Percentiles rank a stretch among this genome's conserved stretches.
Evolutionary conservation across 1,140 invertebrate species (phyloP).

Genomic region (Battus philenor): DNA sequence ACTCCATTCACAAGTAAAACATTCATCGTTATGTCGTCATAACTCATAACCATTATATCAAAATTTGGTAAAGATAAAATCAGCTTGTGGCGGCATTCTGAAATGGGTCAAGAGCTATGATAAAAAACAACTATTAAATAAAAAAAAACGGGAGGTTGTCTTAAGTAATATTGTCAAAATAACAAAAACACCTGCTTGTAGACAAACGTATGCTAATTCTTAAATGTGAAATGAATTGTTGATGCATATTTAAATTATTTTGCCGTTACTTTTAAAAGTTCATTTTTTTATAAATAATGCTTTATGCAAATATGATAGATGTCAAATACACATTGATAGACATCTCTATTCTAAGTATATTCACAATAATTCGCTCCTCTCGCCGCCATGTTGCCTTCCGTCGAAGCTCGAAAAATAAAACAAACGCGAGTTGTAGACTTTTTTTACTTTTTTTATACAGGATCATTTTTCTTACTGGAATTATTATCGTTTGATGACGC

Average conservation of each 20-base stretch:
- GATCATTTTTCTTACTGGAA: constrained; percentile 73
- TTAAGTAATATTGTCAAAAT: constrained; percentile 72
- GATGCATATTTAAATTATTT: too few relatives aligned
- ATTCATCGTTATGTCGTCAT: constrained; percentile 13
- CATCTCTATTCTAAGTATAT: constrained; percentile 19
- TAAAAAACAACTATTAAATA: constrained; percentile 53
- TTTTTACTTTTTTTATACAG: constrained; percentile 72
- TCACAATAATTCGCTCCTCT: constrained; percentile 55
- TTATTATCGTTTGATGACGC: constrained; percentile 30
- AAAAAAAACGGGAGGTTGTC: constrained; percentile 61
- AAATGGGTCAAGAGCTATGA: constrained; percentile 54
- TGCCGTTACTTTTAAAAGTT: too few relatives aligned
- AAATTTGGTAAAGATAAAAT: constrained; percentile 50
- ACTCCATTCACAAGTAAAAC: too few relatives aligned
- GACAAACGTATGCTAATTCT: constrained; percentile 54
- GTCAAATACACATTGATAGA: not conserved
- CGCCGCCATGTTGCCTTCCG: constrained; percentile 65
- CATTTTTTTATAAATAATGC: too few relatives aligned
- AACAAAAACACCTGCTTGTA: constrained; percentile 62
- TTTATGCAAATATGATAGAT: too few relatives aligned
- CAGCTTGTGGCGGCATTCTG: constrained; percentile 19
- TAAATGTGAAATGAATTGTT: too few relatives aligned
- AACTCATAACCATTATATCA: constrained; percentile 39
- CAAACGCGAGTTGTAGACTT: constrained; percentile 58
- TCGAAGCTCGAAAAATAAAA: constrained; percentile 64